Percentiles rank a stretch among this genome's conserved stretches.
Conservation (phyloP, 2,113 vertebrate genomes). For the Diadophis punctatus region DNA sequence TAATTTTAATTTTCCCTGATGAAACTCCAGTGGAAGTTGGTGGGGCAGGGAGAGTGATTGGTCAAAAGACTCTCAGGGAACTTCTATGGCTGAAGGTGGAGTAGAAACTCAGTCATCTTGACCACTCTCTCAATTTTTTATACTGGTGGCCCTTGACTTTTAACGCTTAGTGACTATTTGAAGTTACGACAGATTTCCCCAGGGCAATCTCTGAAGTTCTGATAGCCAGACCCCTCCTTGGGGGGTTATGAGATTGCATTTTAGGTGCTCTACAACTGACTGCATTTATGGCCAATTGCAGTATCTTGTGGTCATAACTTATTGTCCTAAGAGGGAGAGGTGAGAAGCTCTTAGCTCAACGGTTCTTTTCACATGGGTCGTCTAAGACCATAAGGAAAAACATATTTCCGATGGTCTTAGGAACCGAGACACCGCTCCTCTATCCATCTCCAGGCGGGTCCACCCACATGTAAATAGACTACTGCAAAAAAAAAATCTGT, state of each 20-base stretch:
- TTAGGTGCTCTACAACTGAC: background rate
- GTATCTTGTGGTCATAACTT: background rate
- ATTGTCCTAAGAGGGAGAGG: background rate
- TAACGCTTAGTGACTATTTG: background rate
- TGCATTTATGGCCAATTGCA: background rate
- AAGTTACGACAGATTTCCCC: background rate
- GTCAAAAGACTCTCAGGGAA: background rate
- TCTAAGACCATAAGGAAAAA: too few relatives aligned
- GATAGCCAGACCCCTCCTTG: background rate
- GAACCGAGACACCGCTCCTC: too few relatives aligned
- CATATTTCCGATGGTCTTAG: too few relatives aligned
- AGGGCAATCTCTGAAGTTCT: background rate
- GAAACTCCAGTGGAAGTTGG: background rate
- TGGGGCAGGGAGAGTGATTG: background rate
- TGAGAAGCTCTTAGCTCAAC: too few relatives aligned
- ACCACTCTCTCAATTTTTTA: background rate
- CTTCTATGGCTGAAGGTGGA: background rate
- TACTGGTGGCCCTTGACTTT: background rate
- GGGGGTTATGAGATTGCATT: background rate
- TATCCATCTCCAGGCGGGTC: too few relatives aligned
- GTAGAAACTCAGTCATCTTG: background rate
- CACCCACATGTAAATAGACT: too few relatives aligned
- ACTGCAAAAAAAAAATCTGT: too few relatives aligned
- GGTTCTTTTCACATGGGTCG: too few relatives aligned
- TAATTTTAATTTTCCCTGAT: background rate